Percentiles rank a stretch among this genome's conserved stretches.
phyloP scores from a whole-genome alignment of 2,888 invertebrate genomes.

The Hirtodrosophila confusa region DNA sequence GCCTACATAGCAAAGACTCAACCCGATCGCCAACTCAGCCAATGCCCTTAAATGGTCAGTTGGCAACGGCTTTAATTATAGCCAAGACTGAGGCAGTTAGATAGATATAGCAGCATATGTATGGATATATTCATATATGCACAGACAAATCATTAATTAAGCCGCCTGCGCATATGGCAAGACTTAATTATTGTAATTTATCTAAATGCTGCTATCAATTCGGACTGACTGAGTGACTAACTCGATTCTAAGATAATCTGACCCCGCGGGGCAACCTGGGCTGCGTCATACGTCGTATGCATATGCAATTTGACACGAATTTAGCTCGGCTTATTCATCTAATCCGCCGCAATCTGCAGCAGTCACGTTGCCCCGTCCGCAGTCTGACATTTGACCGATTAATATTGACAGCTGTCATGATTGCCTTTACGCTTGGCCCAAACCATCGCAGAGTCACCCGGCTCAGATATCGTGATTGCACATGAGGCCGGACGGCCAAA shows the following conservation, averaged over 20 bases:
- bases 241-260: conserved; percentile 27
- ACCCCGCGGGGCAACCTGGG: conserved; percentile 14
- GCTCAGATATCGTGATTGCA: conserved; percentile 44
- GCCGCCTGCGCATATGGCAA: conserved; percentile 65
- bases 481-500: conserved; percentile 1
- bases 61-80: conserved; percentile 56
- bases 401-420: conserved; percentile 76
- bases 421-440: conserved; percentile 56
- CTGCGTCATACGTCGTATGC: conserved; percentile 49
- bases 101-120: conserved; percentile 1
- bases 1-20: conserved; percentile 37
- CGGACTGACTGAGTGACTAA: conserved; percentile 41
- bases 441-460: conserved; percentile 33
- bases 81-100: conserved; percentile 15
- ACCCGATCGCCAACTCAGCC: conserved; percentile 46
- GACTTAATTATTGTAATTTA: conserved; percentile 74
- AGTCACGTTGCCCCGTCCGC: conserved; percentile 48
- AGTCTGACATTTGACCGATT: conserved; percentile 70
- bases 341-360: conserved; percentile 51
- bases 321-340: conserved; percentile 62
- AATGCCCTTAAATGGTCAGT: conserved; percentile 69
- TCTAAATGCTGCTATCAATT: conserved; percentile 67
- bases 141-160: conserved; percentile 64
- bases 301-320: conserved; percentile 60
- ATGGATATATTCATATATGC: conserved; percentile 14